A percentile compares a stretch with the other conserved stretches of the same genome.
These are phyloP conservation scores for Sminthopsis crassicaudata DNA, from an alignment of 2,113 vertebrate species.

Conservation along the genomic window DNA sequence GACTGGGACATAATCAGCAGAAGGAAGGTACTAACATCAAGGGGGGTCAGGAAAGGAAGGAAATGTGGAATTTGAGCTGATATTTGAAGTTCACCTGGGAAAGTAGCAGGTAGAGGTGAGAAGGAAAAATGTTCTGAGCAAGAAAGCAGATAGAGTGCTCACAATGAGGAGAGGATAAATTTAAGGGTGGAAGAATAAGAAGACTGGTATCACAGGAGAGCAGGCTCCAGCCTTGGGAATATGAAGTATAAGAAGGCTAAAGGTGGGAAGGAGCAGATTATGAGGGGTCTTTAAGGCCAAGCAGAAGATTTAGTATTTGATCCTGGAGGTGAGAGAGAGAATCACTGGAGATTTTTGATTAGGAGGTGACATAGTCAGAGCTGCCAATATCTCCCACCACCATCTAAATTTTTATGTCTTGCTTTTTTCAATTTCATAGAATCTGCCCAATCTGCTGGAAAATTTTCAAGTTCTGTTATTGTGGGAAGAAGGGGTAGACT, in stretches of 20 bases:
- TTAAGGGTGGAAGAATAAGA: background rate
- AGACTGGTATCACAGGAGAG: background rate
- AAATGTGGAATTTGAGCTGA: background rate
- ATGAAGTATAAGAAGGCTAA: background rate
- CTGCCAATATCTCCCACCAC: background rate
- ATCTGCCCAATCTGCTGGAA: background rate
- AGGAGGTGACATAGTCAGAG: background rate
- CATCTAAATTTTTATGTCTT: background rate
- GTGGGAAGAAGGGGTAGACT: too few relatives aligned
- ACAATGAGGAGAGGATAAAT: background rate
- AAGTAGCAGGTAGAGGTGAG: background rate
- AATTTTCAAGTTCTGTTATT: background rate
- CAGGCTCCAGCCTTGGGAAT: background rate
- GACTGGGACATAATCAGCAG: background rate
- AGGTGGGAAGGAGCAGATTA: background rate
- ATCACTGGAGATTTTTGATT: too few relatives aligned
- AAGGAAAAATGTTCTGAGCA: background rate
- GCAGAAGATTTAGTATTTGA: background rate
- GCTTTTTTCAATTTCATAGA: background rate
- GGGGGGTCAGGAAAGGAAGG: background rate
- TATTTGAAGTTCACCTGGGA: background rate
- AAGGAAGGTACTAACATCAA: background rate
- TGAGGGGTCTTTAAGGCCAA: background rate
- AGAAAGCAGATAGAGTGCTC: background rate
- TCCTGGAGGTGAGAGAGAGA: background rate